These are phyloP conservation scores for Tipula unca DNA, from an alignment of 2,888 invertebrate species.

Conservation along the genomic window DNA sequence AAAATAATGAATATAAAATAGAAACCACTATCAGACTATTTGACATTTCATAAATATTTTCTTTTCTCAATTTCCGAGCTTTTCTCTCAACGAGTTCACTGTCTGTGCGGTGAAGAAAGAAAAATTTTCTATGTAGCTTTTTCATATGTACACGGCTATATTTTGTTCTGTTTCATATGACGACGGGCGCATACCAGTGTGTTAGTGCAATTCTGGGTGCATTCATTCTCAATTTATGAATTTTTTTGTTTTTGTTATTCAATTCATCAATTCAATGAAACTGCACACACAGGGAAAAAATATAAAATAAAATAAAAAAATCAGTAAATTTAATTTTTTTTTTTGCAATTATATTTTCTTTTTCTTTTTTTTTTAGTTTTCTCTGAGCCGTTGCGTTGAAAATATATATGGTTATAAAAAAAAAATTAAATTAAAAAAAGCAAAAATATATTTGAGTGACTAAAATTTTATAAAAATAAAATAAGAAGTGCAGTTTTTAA, in stretches of 20 bases:
- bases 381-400: conserved; percentile 18
- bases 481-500: not conserved
- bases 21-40: not conserved
- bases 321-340: not conserved
- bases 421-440: not conserved
- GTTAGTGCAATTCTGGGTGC: conserved; percentile 2
- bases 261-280: conserved; percentile 14
- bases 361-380: conserved; percentile 10
- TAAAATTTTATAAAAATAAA: not conserved
- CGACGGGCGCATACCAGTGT: not conserved
- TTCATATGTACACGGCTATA: not conserved
- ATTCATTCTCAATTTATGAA: conserved; percentile 9
- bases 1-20: not conserved
- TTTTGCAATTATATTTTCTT: conserved; percentile 14
- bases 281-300: conserved; percentile 8
- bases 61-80: not conserved
- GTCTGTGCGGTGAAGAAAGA: not conserved
- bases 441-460: not conserved
- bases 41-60: not conserved
- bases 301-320: not conserved
- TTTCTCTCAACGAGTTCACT: not conserved
- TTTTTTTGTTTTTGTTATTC: not conserved
- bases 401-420: conserved; percentile 18
- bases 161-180: not conserved
- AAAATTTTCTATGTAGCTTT: not conserved